Evolutionary conservation across 2,888 invertebrate species (phyloP).

Genomic region (Cantharis nigra): DNA sequence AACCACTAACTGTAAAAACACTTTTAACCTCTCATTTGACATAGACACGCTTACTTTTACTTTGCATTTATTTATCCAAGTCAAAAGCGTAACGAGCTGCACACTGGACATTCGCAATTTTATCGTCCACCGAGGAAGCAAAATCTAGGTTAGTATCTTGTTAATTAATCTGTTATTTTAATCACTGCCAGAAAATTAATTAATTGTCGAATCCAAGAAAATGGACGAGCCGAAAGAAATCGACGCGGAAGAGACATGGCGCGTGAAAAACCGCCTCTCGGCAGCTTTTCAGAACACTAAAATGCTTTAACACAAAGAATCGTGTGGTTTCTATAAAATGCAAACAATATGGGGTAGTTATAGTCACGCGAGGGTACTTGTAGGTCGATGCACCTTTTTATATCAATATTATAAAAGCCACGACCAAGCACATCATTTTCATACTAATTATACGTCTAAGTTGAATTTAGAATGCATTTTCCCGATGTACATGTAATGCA

Average conservation of each 20-base stretch:
- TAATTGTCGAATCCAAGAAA: background rate
- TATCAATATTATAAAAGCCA: background rate
- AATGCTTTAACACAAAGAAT: background rate
- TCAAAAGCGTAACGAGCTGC: background rate
- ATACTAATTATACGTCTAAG: background rate
- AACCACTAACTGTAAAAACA: slow-evolving; percentile 24
- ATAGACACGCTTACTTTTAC: slow-evolving; percentile 11
- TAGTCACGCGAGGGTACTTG: slow-evolving; percentile 31
- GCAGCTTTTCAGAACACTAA: background rate
- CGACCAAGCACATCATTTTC: background rate
- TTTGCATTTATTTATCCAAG: slow-evolving; percentile 10
- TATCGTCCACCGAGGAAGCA: background rate
- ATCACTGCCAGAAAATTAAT: background rate
- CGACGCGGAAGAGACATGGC: background rate
- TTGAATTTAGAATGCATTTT: background rate
- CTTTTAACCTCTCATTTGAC: slow-evolving; percentile 20
- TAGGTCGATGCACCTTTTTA: slow-evolving; percentile 25
- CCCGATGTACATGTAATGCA: background rate
- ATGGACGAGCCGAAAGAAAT: background rate
- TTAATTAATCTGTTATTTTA: background rate
- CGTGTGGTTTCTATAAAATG: background rate
- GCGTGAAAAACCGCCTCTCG: background rate
- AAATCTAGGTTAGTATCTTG: background rate
- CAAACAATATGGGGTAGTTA: background rate
- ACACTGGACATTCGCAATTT: background rate